These are phyloP conservation scores for Andrena haemorrhoa DNA, from an alignment of 2,888 invertebrate genomes.

Conservation along the genomic window DNA sequence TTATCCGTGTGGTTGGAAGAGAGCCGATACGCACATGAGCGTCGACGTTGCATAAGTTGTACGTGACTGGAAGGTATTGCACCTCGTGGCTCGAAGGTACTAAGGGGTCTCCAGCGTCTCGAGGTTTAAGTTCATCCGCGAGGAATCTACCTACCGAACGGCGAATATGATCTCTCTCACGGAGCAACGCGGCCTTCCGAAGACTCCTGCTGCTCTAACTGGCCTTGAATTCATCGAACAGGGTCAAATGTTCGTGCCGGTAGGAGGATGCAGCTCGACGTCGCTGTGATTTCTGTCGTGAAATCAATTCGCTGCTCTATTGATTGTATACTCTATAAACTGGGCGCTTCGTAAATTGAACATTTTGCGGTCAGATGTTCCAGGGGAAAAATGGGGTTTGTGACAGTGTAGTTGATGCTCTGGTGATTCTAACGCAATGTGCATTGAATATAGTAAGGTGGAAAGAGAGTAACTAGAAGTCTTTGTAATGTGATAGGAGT, in stretches of 20 bases:
- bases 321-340: background rate
- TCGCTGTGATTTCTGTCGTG: background rate
- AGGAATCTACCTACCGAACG: constrained; percentile 37
- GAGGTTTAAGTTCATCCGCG: constrained; percentile 54
- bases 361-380: background rate
- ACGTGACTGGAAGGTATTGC: constrained; percentile 48
- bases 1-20: constrained; percentile 33
- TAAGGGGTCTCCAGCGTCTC: constrained; percentile 29
- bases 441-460: background rate
- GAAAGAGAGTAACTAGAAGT: background rate
- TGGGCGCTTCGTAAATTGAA: background rate
- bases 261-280: constrained; percentile 2
- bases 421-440: background rate
- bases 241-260: constrained; percentile 36
- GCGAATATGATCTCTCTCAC: constrained; percentile 54
- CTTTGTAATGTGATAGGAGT: too few species aligned
- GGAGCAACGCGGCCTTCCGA: constrained; percentile 40
- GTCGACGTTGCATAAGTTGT: constrained; percentile 54
- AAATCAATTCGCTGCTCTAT: background rate
- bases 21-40: constrained; percentile 36
- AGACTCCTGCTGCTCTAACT: constrained; percentile 27
- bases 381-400: background rate
- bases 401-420: background rate
- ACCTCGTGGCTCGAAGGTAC: constrained; percentile 28
- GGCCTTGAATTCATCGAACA: constrained; percentile 48